Evolutionary conservation across 2,797 vertebrate species (phyloP), one percentile per base, ranked within the genome.

Genomic region (Paratrypauchen microcephalus): DNA sequence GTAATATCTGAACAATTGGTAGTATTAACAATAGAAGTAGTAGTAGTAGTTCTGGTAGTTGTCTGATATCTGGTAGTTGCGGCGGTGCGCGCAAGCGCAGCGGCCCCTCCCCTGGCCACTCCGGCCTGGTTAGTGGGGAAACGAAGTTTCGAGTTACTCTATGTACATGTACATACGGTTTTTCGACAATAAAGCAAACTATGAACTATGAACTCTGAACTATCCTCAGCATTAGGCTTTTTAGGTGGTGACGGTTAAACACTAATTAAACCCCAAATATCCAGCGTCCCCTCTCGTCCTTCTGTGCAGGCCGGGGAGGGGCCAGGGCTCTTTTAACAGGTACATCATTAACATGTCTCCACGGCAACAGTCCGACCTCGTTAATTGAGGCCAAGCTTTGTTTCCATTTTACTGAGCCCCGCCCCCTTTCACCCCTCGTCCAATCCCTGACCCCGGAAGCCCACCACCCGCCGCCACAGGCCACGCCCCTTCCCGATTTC

Each of bases 261-360:
- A 9, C 61, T 63, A 63, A 63, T 63, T 63, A 63, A 63, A 63
- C 39, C 36, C 61, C 5, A 82, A 83, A 84, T 79, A 82, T 81
- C 79, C 65, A 77, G 86, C 23, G 77, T 62, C 71, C 71, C 77
- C 80, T 83, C 66, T 76, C 66, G 74, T 72, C 83, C 81, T 76
- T 74, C 79, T 75, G 78, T 77, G 89, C 76, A 83, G 85, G 89
- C 87, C 88, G 90, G 91, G 88, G 92, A 89, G 86, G 86, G 85
- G 84, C 86, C 78, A 89, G 89, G 88, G 90, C 89, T 92, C 87
- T 87, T 8, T 90, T 90, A 90, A 92, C 89, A 91, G 89, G 92
- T 94, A 93, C 94, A 94, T 94, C 93, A 93, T 93, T 94, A 94
- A 93, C 74, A 75, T 88, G 87, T 92, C 91, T 82, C 90, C 85